A percentile compares a stretch with the other conserved stretches of the same genome.
phyloP scores from a whole-genome alignment of 2,113 vertebrate genomes.

The Lophius piscatorius region DNA sequence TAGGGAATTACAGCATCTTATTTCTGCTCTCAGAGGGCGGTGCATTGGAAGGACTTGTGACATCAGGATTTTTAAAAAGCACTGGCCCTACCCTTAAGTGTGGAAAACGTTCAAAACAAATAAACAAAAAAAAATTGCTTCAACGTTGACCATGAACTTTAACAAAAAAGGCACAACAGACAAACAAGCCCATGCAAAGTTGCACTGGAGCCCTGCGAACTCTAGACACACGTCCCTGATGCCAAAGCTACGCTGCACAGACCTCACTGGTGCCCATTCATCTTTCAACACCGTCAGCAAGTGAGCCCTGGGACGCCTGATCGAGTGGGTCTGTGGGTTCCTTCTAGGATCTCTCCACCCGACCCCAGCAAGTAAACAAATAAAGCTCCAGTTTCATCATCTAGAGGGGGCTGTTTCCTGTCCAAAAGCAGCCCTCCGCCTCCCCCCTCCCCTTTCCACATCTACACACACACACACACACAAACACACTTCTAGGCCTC shows the following conservation, averaged over 20 bases:
- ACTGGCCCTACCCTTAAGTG: neutral
- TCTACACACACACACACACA: constrained; percentile 48
- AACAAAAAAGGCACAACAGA: neutral
- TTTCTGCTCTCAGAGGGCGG: no score
- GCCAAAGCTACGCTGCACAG: constrained; percentile 32
- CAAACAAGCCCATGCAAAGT: neutral
- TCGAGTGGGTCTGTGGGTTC: constrained; percentile 67
- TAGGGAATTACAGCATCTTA: no score
- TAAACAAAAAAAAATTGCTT: constrained; percentile 2
- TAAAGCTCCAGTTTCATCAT: constrained; percentile 80
- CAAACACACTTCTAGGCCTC: constrained; percentile 72
- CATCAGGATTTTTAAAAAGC: neutral
- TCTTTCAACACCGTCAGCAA: constrained; percentile 57
- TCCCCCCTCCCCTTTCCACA: constrained; percentile 23
- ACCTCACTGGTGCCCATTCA: constrained; percentile 62
- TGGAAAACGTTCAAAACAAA: neutral
- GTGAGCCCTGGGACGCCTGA: constrained; percentile 49
- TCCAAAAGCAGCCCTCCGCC: constrained; percentile 51
- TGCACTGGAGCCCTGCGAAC: neutral
- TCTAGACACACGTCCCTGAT: constrained; percentile 23
- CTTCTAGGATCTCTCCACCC: constrained; percentile 69
- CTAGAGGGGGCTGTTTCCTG: constrained; percentile 80
- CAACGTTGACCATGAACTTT: constrained; percentile 1
- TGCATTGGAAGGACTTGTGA: neutral
- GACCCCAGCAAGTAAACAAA: constrained; percentile 78